phyloP scores from a whole-genome alignment of 2,888 invertebrate species.

The Meiosimyza platycephala region DNA sequence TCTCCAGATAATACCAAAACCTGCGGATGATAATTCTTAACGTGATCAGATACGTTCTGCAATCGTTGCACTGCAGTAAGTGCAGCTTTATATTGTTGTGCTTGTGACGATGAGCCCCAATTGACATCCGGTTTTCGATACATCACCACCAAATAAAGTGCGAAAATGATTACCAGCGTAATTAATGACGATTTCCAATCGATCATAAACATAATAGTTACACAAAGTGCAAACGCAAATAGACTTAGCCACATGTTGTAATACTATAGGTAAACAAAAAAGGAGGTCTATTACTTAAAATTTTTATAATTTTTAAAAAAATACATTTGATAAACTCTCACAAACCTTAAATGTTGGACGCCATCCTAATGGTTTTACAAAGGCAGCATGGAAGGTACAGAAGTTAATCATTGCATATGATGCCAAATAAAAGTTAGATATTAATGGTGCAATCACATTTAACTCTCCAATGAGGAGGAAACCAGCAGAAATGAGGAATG shows the following conservation, averaged over 20 bases:
- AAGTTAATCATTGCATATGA: conserved; percentile 95
- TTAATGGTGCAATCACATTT: conserved; percentile 90
- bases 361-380: conserved; percentile 90
- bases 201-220: conserved; percentile 93
- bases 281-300: not conserved
- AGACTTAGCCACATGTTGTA: conserved; percentile 94
- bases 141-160: conserved; percentile 91
- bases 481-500: conserved; percentile 85
- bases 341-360: conserved; percentile 86
- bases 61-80: conserved; percentile 84
- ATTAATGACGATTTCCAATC: conserved; percentile 93
- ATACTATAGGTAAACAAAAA: conserved; percentile 72
- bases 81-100: conserved; percentile 94
- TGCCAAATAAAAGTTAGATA: conserved; percentile 95
- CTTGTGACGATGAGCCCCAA: conserved; percentile 98
- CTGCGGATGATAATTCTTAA: conserved; percentile 97
- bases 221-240: conserved; percentile 83
- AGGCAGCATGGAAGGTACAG: conserved; percentile 93
- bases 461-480: conserved; percentile 90
- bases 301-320: not conserved
- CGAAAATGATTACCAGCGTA: conserved; percentile 88
- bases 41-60: conserved; percentile 91
- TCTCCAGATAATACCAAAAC: conserved; percentile 84
- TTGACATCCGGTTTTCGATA: conserved; percentile 97
- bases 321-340: not conserved